Base-by-base conservation (phyloP, 2,888 invertebrate species). In the Drepanosiphum platanoidis region DNA sequence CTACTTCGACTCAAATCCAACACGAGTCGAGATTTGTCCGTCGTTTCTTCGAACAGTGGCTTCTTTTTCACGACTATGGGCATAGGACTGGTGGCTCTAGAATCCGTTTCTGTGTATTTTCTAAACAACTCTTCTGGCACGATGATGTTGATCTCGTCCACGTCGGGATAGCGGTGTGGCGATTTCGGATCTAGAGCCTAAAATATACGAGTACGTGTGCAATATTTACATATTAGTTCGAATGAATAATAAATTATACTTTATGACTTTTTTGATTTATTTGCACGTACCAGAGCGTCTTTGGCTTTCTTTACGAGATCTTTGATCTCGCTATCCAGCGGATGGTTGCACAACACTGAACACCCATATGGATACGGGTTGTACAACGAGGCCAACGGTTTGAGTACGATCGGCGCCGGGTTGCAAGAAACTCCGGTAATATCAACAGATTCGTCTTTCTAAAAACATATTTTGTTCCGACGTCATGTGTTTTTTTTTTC, bases 31-130 rank as follows among this genome's bases (percentile, higher is more conserved):
- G 94, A 94, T 86, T 93, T 92, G 87, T 92, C 93, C 0, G 86
- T 79, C 0, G 27, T 66, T 27, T n/a, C 39, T 22, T 66, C 86
- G 5, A 34, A 90, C 0, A 91, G 90, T 1, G 91, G 90, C 68
- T 94, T 93, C 89, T 95, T 95, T 0, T 95, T 95, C 0, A 95
- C 95, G 39, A 94, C 92, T 0, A 94, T 95, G 0, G 95, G 95
- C 0, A 95, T 93, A 0, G 96, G 96, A 0, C 95, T 95, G 87
- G 94, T 90, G 0, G 96, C 95, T 36, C 96, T 91, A 0, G 96
- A 96, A 89, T 96, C 96, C 0, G 95, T 96, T 88, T 95, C 95
- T 0, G 95, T 94, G 88, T 95, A 96, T 87, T 94, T 93, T n/a
- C 89, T 89, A 87, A 89, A 90, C 64, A 90, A 84, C 86, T 89